Percentiles rank a stretch among this genome's conserved stretches.
phyloP scores from a whole-genome alignment of 2,888 invertebrate species.

The Coleophora deauratella region DNA sequence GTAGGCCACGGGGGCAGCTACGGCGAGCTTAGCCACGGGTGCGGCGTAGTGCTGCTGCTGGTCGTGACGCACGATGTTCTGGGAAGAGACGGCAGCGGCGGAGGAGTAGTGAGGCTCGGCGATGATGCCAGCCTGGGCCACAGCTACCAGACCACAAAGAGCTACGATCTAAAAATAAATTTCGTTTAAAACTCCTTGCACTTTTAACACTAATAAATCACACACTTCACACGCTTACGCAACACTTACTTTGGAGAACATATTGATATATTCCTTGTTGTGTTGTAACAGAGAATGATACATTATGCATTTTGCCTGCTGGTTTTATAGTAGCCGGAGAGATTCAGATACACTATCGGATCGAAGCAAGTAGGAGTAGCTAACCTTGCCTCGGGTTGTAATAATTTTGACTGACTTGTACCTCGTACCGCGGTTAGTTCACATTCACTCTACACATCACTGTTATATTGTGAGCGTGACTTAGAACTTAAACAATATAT shows the following conservation, averaged over 20 bases:
- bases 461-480: too few relatives aligned
- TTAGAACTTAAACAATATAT: too few relatives aligned
- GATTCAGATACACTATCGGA: slow-evolving; percentile 12
- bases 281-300: slow-evolving; percentile 28
- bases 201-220: neutral
- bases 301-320: slow-evolving; percentile 7
- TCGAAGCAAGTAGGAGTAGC: slow-evolving; percentile 12
- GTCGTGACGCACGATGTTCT: slow-evolving; percentile 51
- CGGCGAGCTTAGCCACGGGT: slow-evolving; percentile 17
- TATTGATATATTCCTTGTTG: slow-evolving; percentile 31
- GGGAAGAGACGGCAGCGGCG: slow-evolving; percentile 45
- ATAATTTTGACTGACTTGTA: slow-evolving; percentile 13
- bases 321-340: slow-evolving; percentile 27
- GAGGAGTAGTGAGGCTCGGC: slow-evolving; percentile 44
- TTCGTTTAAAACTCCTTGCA: neutral
- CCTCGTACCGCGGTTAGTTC: slow-evolving; percentile 1
- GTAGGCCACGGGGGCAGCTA: slow-evolving; percentile 23
- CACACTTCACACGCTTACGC: neutral
- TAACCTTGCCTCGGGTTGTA: slow-evolving; percentile 33
- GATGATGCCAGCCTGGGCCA: slow-evolving; percentile 43
- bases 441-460: slow-evolving; percentile 10
- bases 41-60: slow-evolving; percentile 17
- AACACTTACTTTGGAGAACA: slow-evolving; percentile 50
- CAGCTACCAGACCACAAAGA: slow-evolving; percentile 42
- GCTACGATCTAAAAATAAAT: slow-evolving; percentile 32